Percentiles rank a stretch among this genome's conserved stretches.
phyloP scores from a whole-genome alignment of 2,797 vertebrate species.

The Trichosurus vulpecula region DNA sequence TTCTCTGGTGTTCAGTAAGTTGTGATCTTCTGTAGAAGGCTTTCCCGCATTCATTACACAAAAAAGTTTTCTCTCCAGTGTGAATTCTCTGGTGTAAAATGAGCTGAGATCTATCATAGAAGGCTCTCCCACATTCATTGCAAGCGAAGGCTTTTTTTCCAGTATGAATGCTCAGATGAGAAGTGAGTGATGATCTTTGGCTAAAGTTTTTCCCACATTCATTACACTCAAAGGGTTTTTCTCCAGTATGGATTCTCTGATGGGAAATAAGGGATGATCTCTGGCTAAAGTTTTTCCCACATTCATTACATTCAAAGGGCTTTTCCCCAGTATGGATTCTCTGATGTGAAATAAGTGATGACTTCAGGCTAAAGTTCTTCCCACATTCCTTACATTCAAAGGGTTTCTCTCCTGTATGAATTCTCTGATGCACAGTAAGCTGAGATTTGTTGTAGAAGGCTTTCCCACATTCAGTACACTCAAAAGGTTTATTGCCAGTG shows the following conservation, averaged over 20 bases:
- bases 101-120: slow-evolving; percentile 78
- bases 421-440: not conserved
- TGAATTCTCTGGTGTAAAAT: slow-evolving; percentile 79
- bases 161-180: slow-evolving; percentile 71
- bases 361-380: not conserved
- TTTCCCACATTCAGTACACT: not conserved
- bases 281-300: slow-evolving; percentile 22
- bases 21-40: slow-evolving; percentile 78
- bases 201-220: slow-evolving; percentile 50
- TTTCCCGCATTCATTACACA: slow-evolving; percentile 77
- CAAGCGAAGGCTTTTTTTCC: slow-evolving; percentile 77
- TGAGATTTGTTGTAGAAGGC: not conserved
- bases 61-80: slow-evolving; percentile 80
- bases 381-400: not conserved
- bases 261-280: slow-evolving; percentile 33
- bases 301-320: not conserved
- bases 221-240: slow-evolving; percentile 49
- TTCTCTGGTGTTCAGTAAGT: slow-evolving; percentile 76
- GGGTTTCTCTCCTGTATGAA: not conserved
- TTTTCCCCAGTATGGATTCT: not conserved
- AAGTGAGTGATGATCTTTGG: slow-evolving; percentile 40
- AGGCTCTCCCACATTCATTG: slow-evolving; percentile 79
- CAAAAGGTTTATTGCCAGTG: not conserved
- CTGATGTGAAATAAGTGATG: not conserved
- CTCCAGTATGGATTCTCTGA: slow-evolving; percentile 49